Evolutionary conservation across 2,888 invertebrate species (phyloP), one percentile per base, ranked within the genome.

Genomic region (Linyphia triangularis): DNA sequence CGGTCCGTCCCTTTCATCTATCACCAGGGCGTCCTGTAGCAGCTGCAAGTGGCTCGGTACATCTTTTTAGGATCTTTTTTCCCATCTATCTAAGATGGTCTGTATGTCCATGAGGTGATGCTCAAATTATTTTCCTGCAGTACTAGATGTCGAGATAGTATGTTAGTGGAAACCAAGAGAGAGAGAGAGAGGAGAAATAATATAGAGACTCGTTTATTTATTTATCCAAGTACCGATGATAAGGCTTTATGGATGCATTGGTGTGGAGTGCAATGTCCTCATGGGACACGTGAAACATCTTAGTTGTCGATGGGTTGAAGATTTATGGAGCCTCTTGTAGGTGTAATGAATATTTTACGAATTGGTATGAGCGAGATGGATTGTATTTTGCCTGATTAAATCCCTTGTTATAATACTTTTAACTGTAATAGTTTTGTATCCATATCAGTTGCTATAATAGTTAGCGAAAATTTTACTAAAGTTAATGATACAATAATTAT

Each of bases 41-140:
- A 86, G 81, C 73, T 86, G 86, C 73, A 63, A 75, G 75, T 84
- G 84, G 84, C 84, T 75, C 57, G 16, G 65, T 67, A 84, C 84
- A 84, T 84, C 67, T 57, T 84, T 77, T 75, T 70, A 9, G 16
- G 26, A 16, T 78, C 63, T 77, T 69, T 69, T 24, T 51, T 30
- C 13, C 43, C 26, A 3, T 33, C 5, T 30, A 40, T 67, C 37
- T 43, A 65, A 72, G 59, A 72, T 28, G 43, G 73, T 24, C 67
- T 43, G 57, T 57, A 69, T 81, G 63, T n/a, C n/a, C 51, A 73
- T 73, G 30, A 61, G 30, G 61, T 51, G 72, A 65, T 73, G 83
- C 83, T 83, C 83, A 73, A 70, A 63, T 83, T 83, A 83, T 83
- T 83, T 83, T 73, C 83, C 83, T 16, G 5, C 7, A 51, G 83